Evolutionary conservation across 1,140 invertebrate species (phyloP).

Genomic region (Scylla paramamosain): DNA sequence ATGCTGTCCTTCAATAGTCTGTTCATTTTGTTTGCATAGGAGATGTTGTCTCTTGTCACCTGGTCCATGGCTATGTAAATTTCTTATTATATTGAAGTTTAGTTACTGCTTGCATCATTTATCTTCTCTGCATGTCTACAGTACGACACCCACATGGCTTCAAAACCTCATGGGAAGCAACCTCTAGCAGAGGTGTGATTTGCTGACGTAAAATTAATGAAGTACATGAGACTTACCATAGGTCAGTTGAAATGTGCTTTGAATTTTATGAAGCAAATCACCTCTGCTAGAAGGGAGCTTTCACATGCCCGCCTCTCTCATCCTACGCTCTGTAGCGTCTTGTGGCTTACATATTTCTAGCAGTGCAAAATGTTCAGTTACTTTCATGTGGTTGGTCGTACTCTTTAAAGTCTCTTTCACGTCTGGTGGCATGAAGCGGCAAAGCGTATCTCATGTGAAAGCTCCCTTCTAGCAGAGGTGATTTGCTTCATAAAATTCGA

Average conservation of each 20-base stretch:
- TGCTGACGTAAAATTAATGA: neutral
- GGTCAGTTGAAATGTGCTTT: too few relatives aligned
- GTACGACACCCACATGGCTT: too few relatives aligned
- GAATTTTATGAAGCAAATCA: slow-evolving; percentile 14
- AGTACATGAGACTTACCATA: too few relatives aligned
- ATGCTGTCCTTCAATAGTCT: neutral
- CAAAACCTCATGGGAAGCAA: too few relatives aligned
- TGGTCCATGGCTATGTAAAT: too few relatives aligned
- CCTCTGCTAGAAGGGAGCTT: neutral
- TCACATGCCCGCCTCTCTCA: slow-evolving; percentile 41
- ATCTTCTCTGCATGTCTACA: too few relatives aligned
- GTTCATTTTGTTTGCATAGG: too few relatives aligned
- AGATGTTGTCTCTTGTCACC: too few relatives aligned
- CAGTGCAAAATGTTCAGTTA: too few relatives aligned
- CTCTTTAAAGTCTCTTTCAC: slow-evolving; percentile 51
- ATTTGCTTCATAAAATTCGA: slow-evolving; percentile 31
- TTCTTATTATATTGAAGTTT: too few relatives aligned
- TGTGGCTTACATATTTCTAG: neutral
- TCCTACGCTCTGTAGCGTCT: neutral
- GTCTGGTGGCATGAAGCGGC: slow-evolving; percentile 17
- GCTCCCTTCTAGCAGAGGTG: slow-evolving; percentile 32
- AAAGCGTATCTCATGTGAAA: slow-evolving; percentile 48
- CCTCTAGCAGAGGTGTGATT: neutral
- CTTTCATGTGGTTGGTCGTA: slow-evolving; percentile 46
- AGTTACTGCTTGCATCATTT: too few relatives aligned